Base-by-base conservation (phyloP, 2,113 vertebrate species). In the Seriola rivoliana region DNA sequence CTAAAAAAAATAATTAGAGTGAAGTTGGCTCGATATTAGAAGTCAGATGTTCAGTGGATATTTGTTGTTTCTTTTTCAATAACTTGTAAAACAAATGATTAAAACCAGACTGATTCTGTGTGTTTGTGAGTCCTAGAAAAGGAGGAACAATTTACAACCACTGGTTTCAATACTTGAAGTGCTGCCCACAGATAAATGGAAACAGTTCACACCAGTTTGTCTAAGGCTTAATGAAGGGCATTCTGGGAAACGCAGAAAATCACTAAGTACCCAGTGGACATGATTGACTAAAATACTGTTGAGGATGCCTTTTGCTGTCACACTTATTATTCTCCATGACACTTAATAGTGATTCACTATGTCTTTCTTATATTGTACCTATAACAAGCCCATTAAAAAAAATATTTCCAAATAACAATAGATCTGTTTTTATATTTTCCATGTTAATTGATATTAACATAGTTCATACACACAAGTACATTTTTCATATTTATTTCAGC, bases 1-100 rank as follows among this genome's bases (percentile, higher is more conserved):
- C 90, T 70, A 80, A 88, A 73, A 46, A 23, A 34, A 75, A 79
- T 83, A 75, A 85, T 74, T 50, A 78, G 42, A 55, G 16, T 14
- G 19, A 62, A 71, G 44, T 63, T 40, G 17, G 32, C 58, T 29
- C 67, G 5, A 73, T 75, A 84, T 74, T 70, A 44, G 60, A 42
- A 76, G 80, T 82, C 57, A 80, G 60, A 74, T 74, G 73, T 36
- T 58, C 69, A 19, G 19, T 42, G 21, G 85, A 59, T 68, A 67
- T 78, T 70, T 85, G 60, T 78, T 52, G 10, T 68, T 78, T 63
- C 38, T 23, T 69, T 78, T 58, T 79, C 86, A 79, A 67, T 87
- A 70, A 69, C 71, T 74, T 75, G 71, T 29, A 73, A 75, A 72
- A 63, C 29, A 6, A 78, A 65, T 21, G 10, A 81, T 79, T 85